These are phyloP conservation scores for Notothenia coriiceps DNA, from an alignment of 2,113 vertebrate species.

Conservation along the genomic window DNA sequence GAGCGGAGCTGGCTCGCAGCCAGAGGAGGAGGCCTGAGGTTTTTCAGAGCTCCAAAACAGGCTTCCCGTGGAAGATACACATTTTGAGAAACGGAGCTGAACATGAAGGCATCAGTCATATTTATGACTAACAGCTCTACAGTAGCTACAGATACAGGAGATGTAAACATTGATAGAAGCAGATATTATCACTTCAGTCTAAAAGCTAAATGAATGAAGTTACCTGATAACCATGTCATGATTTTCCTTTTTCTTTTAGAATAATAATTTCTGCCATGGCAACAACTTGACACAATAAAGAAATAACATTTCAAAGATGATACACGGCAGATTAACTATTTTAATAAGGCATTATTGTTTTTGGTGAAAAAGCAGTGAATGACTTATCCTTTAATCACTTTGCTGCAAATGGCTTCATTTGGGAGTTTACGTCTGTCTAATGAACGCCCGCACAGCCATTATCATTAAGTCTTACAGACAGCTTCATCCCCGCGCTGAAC, in stretches of 20 bases:
- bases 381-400: slow-evolving; percentile 44
- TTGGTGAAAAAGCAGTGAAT: slow-evolving; percentile 24
- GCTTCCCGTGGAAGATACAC: slow-evolving; percentile 23
- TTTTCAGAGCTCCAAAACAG: slow-evolving; percentile 35
- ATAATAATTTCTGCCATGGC: background rate
- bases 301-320: slow-evolving; percentile 11
- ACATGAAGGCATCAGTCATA: background rate
- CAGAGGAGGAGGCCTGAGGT: slow-evolving; percentile 47
- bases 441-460: slow-evolving; percentile 7
- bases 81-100: background rate
- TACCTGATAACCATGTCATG: no score
- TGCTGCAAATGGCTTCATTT: slow-evolving; percentile 10
- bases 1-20: slow-evolving; percentile 20
- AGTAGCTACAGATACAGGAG: background rate
- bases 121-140: slow-evolving; percentile 8
- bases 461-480: slow-evolving; percentile 40
- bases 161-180: no score
- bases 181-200: no score
- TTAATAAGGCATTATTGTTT: slow-evolving; percentile 24
- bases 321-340: slow-evolving; percentile 10
- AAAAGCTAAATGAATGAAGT: no score
- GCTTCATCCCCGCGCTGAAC: slow-evolving; percentile 27
- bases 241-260: background rate
- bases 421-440: slow-evolving; percentile 35
- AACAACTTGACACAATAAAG: slow-evolving; percentile 18